Evolutionary conservation across 2,113 vertebrate genomes (phyloP).

Genomic region (Mesocricetus auratus): DNA sequence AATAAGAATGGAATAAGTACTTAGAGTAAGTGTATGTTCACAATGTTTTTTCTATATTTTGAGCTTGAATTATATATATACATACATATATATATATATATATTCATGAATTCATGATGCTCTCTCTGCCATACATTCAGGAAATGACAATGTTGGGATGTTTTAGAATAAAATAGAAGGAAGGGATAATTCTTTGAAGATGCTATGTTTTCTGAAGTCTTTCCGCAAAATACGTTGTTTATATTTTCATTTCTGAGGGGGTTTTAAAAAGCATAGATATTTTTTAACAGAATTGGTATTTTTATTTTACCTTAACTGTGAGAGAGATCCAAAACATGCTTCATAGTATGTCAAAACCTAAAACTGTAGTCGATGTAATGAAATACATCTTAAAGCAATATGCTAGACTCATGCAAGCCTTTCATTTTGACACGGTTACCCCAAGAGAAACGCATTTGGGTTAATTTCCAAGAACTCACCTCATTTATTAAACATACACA

Average conservation of each 20-base stretch:
- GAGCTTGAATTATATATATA: not conserved
- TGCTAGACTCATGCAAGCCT: not conserved
- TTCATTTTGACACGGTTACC: conserved; percentile 35
- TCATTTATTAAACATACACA: conserved; percentile 36
- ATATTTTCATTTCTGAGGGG: not conserved
- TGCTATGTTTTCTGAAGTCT: not conserved
- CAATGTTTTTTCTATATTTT: not conserved
- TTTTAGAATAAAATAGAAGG: conserved; percentile 36
- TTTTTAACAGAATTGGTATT: not conserved
- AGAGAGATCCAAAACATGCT: not conserved
- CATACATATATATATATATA: not conserved
- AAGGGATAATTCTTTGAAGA: not conserved
- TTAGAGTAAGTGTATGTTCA: not conserved
- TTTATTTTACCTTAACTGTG: not conserved
- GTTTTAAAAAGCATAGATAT: not conserved
- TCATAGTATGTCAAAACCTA: not conserved
- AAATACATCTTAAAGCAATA: conserved; percentile 19
- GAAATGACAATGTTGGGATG: not conserved
- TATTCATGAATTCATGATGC: not conserved
- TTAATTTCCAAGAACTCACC: not conserved
- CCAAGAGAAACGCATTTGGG: not conserved
- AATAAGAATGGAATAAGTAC: not conserved
- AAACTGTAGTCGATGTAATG: not conserved
- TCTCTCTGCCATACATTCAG: not conserved
- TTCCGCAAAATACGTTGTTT: not conserved